Evolutionary conservation across 2,113 vertebrate genomes (phyloP).

Genomic region (Rhineura floridana): DNA sequence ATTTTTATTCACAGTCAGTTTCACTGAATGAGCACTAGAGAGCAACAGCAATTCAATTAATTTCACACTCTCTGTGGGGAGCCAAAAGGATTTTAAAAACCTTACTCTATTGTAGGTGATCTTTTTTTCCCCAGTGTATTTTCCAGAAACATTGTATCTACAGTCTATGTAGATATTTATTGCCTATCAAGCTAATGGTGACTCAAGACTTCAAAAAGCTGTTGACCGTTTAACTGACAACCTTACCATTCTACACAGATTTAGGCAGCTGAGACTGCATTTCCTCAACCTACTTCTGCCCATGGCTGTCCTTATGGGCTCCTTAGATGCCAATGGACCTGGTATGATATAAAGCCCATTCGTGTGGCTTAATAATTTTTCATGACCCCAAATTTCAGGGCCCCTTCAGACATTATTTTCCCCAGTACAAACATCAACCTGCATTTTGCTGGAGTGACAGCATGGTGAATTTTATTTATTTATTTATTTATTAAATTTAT

Average conservation of each 20-base stretch:
- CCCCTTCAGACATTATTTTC: no score
- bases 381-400: no score
- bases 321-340: no score
- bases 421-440: no score
- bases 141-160: conserved; percentile 42
- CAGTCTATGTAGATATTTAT: conserved; percentile 32
- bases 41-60: conserved; percentile 71
- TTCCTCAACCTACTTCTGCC: no score
- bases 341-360: no score
- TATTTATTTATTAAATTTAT: no score
- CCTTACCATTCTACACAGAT: background rate
- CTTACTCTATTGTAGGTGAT: conserved; percentile 62
- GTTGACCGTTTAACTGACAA: conserved; percentile 48
- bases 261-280: no score
- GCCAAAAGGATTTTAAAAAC: conserved; percentile 57
- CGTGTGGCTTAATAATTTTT: no score
- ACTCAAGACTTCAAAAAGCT: conserved; percentile 53
- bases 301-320: no score
- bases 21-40: conserved; percentile 67
- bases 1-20: conserved; percentile 70
- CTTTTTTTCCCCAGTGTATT: conserved; percentile 40
- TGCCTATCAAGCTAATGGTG: conserved; percentile 50
- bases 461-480: no score
- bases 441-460: no score
- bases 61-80: conserved; percentile 63